Conservation (phyloP, 2,797 vertebrate genomes). For the Eulemur albifrons region DNA sequence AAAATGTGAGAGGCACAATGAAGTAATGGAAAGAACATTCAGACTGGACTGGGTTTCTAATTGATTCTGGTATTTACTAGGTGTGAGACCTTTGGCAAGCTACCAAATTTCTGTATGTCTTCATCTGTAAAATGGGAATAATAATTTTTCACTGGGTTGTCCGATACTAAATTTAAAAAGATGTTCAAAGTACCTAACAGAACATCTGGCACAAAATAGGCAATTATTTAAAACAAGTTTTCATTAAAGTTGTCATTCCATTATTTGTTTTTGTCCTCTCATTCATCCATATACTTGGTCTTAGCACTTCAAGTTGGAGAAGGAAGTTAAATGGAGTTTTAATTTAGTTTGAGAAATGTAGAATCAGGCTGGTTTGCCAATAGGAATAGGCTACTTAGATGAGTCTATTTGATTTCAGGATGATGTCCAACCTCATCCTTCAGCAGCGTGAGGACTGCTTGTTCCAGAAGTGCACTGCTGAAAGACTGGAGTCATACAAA, state of each 20-base stretch:
- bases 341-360: not conserved
- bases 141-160: not conserved
- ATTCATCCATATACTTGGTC: not conserved
- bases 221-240: not conserved
- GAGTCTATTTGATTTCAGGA: constrained; percentile 68
- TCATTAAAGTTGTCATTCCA: not conserved
- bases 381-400: constrained; percentile 9
- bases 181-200: not conserved
- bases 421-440: constrained; percentile 61
- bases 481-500: constrained; percentile 57
- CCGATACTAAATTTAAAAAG: not conserved
- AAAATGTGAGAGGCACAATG: not conserved
- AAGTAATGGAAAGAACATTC: not conserved
- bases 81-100: constrained; percentile 25
- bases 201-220: not conserved
- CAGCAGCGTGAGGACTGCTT: constrained; percentile 66
- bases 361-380: constrained; percentile 35
- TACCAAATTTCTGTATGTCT: not conserved
- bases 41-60: not conserved
- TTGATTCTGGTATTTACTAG: not conserved
- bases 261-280: not conserved
- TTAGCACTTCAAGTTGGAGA: not conserved
- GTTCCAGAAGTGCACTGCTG: constrained; percentile 61
- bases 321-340: constrained; percentile 13
- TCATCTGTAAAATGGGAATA: constrained; percentile 53